Base-by-base conservation (phyloP, 1,140 invertebrate genomes). In the Schlechtendalia chinensis region DNA sequence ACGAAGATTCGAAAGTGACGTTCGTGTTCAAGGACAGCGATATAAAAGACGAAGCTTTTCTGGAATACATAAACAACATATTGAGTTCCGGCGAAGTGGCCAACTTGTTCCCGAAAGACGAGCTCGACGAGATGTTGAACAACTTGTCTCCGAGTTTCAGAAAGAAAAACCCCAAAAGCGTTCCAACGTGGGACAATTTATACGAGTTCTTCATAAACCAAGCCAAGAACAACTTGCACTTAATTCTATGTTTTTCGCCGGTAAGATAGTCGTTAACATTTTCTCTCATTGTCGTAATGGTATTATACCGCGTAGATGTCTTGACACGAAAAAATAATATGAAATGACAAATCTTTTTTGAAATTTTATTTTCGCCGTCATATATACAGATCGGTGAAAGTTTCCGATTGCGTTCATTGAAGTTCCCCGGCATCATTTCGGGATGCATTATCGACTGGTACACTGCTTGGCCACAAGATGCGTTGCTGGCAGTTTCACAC, bases 371-470 rank as follows among this genome's bases (percentile, higher is more conserved):
- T 16, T 39, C 32, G 32, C 32, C 32, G 32, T 4, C 32, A 39
- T 77, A 8, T 77, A 8, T 82, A 50, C 54, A 92, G 91, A 90
- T 96, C 1, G 94, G 94, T n/a, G 94, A 95, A 87, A 94, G 94
- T 83, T 95, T 95, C 84, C 86, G 93, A 81, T 94, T 91, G 84
- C 87, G 96, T 82, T 94, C 96, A 3, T 89, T 97, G 84, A 91
- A 96, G 84, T 98, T 98, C 86, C 96, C 97, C 24, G 96, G 96
- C 32, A 87, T 98, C 22, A 96, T 98, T 84, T 96, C 95, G 54
- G 96, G 96, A 27, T 98, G 96, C 84, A 98, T 96, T 0, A 96
- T 98, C 82, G 95, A 98, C 86, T 98, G 96, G 97, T 97, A 98
- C 85, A 95, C 97, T 85, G 93, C 96, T n/a, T 98, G 97, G 96